Conservation (phyloP, 2,888 invertebrate species). For the Byasa hedistus region DNA sequence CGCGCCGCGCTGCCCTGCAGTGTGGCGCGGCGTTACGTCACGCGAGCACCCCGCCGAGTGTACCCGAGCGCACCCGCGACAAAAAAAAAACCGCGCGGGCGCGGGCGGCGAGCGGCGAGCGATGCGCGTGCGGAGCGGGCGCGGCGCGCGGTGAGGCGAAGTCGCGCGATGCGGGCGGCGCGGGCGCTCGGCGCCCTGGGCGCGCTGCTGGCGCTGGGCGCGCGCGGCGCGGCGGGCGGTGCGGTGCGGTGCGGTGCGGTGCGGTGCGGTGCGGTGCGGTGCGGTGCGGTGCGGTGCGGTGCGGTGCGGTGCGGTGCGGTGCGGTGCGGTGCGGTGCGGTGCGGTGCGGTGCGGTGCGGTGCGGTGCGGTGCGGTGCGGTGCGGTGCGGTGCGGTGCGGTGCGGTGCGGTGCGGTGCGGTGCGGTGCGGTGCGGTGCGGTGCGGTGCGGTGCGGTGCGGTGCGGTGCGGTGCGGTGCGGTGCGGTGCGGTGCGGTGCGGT, state of each 20-base stretch:
- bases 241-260: conserved; percentile 66
- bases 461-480: too few relatives aligned
- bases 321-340: conserved; percentile 91
- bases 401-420: too few relatives aligned
- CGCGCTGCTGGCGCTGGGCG: conserved; percentile 38
- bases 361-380: conserved; percentile 89
- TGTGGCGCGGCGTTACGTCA: conserved; percentile 55
- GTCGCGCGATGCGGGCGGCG: conserved; percentile 26
- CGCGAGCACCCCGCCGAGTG: conserved; percentile 34
- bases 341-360: conserved; percentile 94
- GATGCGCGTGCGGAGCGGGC: conserved; percentile 10
- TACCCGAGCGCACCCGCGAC: conserved; percentile 42
- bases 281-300: conserved; percentile 93
- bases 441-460: too few relatives aligned
- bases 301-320: conserved; percentile 89
- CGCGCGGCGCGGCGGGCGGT: conserved; percentile 58
- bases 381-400: too few relatives aligned
- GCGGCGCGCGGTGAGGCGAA: conserved; percentile 25
- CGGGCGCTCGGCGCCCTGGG: conserved; percentile 30
- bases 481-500: too few relatives aligned
- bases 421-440: too few relatives aligned
- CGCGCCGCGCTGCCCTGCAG: conserved; percentile 45
- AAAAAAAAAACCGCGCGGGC: neutral
- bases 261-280: conserved; percentile 84
- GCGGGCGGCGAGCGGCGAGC: conserved; percentile 40